Percentiles rank a stretch among this genome's conserved stretches.
Evolutionary conservation across 2,797 vertebrate genomes (phyloP).

Genomic region (Muscicapa striata): DNA sequence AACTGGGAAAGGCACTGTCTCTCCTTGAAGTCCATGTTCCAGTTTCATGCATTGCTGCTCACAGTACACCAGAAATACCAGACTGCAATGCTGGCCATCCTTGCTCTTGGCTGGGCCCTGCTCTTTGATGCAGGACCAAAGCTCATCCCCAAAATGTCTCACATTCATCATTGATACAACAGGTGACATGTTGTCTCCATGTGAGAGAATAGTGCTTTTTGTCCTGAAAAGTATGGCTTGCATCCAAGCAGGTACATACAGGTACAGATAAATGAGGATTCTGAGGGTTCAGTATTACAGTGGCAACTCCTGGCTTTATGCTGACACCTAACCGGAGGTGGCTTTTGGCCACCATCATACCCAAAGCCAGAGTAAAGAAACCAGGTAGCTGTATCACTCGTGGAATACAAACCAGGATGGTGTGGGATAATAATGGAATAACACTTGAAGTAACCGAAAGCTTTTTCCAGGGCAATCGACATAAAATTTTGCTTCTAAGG

Average conservation of each 20-base stretch:
- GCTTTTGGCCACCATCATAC: too few relatives aligned
- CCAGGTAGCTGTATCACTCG: too few relatives aligned
- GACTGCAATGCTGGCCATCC: not conserved
- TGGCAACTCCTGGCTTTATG: too few relatives aligned
- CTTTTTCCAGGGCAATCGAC: too few relatives aligned
- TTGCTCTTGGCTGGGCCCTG: not conserved
- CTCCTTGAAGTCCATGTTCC: not conserved
- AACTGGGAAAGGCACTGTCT: not conserved
- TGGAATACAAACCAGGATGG: too few relatives aligned
- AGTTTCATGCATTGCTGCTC: not conserved
- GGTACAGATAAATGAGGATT: not conserved
- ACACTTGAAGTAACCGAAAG: too few relatives aligned
- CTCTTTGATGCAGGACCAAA: not conserved
- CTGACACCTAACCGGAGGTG: too few relatives aligned
- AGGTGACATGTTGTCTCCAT: not conserved
- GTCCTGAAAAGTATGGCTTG: not conserved
- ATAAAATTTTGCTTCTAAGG: too few relatives aligned
- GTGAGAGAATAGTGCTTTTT: not conserved
- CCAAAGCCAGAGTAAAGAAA: too few relatives aligned
- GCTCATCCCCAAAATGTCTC: not conserved
- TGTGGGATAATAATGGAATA: too few relatives aligned
- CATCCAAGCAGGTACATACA: not conserved
- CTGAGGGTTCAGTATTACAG: not conserved
- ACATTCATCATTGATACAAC: not conserved
- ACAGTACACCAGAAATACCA: not conserved